phyloP scores from a whole-genome alignment of 2,113 vertebrate genomes.

The Tenrec ecaudatus region DNA sequence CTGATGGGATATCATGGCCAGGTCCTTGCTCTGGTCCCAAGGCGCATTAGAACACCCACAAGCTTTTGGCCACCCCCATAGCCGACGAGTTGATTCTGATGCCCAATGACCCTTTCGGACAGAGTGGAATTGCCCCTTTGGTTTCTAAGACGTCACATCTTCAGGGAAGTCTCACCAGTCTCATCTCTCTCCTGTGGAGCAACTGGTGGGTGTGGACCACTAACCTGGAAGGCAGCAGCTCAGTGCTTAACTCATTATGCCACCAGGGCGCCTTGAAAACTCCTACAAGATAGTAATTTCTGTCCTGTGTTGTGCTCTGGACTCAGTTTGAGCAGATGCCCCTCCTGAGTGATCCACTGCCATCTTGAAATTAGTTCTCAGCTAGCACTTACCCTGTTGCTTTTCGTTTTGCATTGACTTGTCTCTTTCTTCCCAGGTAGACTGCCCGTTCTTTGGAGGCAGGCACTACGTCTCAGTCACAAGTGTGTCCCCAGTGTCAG shows the following conservation, averaged over 20 bases:
- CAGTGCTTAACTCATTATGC: no score
- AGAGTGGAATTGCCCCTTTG: no score
- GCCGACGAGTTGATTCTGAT: no score
- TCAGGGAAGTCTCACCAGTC: no score
- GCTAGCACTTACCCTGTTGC: background rate
- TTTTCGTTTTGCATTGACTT: conserved; percentile 34
- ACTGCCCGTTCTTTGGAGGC: background rate
- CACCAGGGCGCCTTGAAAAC: no score
- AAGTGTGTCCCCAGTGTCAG: background rate
- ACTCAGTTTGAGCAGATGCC: background rate
- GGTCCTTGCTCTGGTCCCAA: background rate
- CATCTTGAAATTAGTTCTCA: background rate
- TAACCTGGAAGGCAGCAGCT: no score
- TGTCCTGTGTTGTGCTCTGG: background rate
- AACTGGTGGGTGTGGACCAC: no score
- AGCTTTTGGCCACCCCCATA: background rate
- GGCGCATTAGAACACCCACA: background rate
- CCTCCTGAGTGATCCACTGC: background rate
- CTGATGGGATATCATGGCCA: background rate
- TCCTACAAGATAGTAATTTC: background rate
- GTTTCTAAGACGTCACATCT: no score
- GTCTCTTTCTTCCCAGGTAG: background rate
- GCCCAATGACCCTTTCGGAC: no score
- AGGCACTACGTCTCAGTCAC: background rate
- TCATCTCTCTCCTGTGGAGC: no score